Conservation (phyloP, 2,888 invertebrate genomes). For the Cataglyphis altisquamis region DNA sequence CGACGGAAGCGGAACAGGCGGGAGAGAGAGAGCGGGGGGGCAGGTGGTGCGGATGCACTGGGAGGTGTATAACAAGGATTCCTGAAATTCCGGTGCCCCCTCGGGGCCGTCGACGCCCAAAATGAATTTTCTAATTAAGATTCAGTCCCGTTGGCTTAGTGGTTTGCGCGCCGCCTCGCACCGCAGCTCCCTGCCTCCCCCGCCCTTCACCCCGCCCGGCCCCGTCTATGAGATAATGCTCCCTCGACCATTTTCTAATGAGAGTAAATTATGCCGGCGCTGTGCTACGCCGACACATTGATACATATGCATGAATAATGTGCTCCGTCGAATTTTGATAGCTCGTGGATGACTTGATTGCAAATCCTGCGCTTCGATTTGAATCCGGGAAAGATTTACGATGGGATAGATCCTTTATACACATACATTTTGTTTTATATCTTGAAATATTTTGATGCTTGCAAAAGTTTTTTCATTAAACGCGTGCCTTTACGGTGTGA, state of each 20-base stretch:
- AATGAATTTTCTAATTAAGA: constrained; percentile 81
- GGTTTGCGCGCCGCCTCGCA: constrained; percentile 56
- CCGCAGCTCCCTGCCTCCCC: neutral
- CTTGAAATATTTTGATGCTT: neutral
- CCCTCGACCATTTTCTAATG: constrained; percentile 65
- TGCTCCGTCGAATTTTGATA: neutral
- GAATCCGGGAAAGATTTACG: neutral
- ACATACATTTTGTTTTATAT: neutral
- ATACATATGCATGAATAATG: constrained; percentile 2
- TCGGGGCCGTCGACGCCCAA: constrained; percentile 56
- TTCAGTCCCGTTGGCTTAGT: constrained; percentile 70
- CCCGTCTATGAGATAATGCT: constrained; percentile 73
- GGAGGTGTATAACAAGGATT: constrained; percentile 68
- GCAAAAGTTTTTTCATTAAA: neutral
- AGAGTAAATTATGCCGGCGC: constrained; percentile 66
- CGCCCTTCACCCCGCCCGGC: too few species aligned
- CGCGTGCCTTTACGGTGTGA: neutral
- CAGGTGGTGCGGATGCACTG: constrained; percentile 3
- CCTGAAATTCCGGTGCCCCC: constrained; percentile 66
- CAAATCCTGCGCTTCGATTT: neutral
- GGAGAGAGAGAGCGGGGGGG: constrained; percentile 18
- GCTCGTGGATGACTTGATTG: neutral
- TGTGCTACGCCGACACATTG: neutral
- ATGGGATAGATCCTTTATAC: neutral
- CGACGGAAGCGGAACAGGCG: neutral